These are phyloP conservation scores for Scotopteryx bipunctaria DNA, from an alignment of 2,888 invertebrate genomes.

Conservation along the genomic window DNA sequence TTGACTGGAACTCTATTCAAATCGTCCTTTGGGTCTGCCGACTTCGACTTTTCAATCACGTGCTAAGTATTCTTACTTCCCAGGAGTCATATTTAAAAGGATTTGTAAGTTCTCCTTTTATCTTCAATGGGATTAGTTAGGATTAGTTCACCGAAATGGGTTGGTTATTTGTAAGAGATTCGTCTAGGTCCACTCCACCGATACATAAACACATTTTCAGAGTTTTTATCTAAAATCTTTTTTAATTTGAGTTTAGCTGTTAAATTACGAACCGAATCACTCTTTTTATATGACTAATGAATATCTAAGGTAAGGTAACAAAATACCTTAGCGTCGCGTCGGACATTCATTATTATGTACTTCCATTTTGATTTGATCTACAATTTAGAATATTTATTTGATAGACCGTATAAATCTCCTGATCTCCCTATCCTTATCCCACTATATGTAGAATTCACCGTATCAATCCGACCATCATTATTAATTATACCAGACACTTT, in stretches of 20 bases:
- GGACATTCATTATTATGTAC: too few relatives aligned
- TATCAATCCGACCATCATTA: background rate
- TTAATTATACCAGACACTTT: background rate
- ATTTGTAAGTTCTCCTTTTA: conserved; percentile 6
- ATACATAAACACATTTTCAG: background rate
- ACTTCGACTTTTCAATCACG: conserved; percentile 63
- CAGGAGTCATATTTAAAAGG: conserved; percentile 12
- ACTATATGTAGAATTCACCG: too few relatives aligned
- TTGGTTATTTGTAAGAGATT: background rate
- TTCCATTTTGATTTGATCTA: too few relatives aligned
- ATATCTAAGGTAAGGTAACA: too few relatives aligned
- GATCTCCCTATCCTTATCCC: too few relatives aligned
- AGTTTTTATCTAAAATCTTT: too few relatives aligned
- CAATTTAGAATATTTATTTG: too few relatives aligned
- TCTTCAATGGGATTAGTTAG: conserved; percentile 9
- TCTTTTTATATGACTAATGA: too few relatives aligned
- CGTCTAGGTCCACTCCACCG: background rate
- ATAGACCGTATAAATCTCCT: too few relatives aligned
- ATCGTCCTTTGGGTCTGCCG: conserved; percentile 63
- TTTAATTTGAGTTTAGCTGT: too few relatives aligned
- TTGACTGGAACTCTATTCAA: conserved; percentile 70
- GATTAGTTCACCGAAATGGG: conserved; percentile 12
- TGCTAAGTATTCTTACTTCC: conserved; percentile 47
- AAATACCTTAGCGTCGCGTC: too few relatives aligned
- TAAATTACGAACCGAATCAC: too few relatives aligned